Conservation (phyloP, 1,140 invertebrate species). For the Drosophila azteca region DNA sequence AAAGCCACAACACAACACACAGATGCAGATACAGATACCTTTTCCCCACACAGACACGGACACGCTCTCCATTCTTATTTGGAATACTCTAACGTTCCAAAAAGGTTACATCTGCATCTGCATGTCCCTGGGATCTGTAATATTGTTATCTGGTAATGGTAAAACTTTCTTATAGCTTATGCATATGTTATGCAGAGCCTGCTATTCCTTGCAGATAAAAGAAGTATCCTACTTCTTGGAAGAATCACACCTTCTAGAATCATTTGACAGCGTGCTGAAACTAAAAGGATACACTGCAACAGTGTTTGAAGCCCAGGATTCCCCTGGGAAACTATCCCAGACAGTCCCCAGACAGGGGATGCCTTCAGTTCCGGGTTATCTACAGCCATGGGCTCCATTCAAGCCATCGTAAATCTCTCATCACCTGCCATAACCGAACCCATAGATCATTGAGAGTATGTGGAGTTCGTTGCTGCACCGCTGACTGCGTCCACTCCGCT, state of each 20-base stretch:
- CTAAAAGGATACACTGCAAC: too few species aligned
- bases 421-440: background rate
- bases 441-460: slow-evolving; percentile 29
- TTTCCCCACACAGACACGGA: slow-evolving; percentile 10
- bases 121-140: too few species aligned
- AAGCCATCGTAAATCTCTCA: slow-evolving; percentile 13
- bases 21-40: slow-evolving; percentile 3
- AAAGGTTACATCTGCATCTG: background rate
- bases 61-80: slow-evolving; percentile 11
- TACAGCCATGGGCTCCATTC: too few species aligned
- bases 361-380: too few species aligned
- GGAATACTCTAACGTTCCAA: slow-evolving; percentile 24
- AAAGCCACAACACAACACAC: slow-evolving; percentile 1
- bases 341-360: background rate
- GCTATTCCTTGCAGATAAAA: too few species aligned
- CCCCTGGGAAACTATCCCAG: background rate
- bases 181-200: too few species aligned
- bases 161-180: too few species aligned
- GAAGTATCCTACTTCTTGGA: too few species aligned
- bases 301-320: too few species aligned
- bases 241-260: too few species aligned
- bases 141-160: too few species aligned
- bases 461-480: slow-evolving; percentile 19
- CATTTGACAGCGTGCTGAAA: too few species aligned
- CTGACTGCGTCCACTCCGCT: slow-evolving; percentile 4